Evolutionary conservation across 2,113 vertebrate species (phyloP).

Genomic region (Corapipo altera): DNA sequence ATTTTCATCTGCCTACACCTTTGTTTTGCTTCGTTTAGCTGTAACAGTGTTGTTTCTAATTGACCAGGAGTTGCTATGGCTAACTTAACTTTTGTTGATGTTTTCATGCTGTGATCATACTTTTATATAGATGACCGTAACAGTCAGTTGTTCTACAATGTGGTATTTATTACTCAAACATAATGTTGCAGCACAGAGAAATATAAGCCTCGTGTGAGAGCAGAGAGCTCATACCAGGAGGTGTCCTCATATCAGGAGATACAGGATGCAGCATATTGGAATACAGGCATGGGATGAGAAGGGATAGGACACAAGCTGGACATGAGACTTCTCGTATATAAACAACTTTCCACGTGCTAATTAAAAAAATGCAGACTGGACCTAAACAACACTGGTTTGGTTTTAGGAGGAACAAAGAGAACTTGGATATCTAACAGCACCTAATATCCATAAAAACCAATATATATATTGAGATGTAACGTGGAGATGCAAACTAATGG

Average conservation of each 20-base stretch:
- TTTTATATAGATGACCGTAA: not conserved
- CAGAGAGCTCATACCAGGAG: not conserved
- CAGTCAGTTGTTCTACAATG: not conserved
- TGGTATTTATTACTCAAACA: not conserved
- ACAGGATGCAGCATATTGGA: not conserved
- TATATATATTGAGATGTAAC: not conserved
- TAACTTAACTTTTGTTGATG: not conserved
- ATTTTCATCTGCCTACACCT: not conserved
- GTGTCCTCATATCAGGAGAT: not conserved
- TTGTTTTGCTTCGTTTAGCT: not conserved
- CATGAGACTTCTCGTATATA: rapidly evolving
- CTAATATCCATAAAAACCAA: not conserved
- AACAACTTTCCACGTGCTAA: not conserved
- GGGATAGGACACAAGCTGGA: not conserved
- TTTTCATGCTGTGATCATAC: not conserved
- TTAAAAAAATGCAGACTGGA: not conserved
- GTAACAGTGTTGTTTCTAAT: not conserved
- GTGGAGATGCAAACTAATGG: not conserved
- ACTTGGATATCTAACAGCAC: not conserved
- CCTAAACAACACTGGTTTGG: not conserved
- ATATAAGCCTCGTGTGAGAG: not conserved
- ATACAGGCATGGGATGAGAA: not conserved
- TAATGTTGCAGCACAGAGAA: not conserved
- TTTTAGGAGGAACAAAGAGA: not conserved
- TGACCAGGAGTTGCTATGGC: not conserved